These are phyloP conservation scores for Goniozus legneri DNA, from an alignment of 1,140 invertebrate species.

Conservation along the genomic window DNA sequence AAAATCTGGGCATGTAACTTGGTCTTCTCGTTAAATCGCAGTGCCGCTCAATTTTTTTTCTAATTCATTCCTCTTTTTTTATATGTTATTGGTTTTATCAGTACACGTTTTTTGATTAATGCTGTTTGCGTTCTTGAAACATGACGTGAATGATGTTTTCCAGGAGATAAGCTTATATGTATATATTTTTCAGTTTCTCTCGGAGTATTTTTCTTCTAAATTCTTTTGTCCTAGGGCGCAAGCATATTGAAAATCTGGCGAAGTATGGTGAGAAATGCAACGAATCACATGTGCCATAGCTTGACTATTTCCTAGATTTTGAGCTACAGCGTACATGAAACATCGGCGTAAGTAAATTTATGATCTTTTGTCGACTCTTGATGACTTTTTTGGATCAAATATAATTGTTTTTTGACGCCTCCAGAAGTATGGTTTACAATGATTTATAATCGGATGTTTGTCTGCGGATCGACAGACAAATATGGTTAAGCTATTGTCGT, in stretches of 20 bases:
- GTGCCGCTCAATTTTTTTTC: no score
- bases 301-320: background rate
- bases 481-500: no score
- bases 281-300: background rate
- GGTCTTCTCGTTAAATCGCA: no score
- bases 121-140: background rate
- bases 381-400: constrained; percentile 15
- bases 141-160: background rate
- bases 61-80: no score
- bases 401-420: constrained; percentile 9
- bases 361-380: constrained; percentile 10
- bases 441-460: no score
- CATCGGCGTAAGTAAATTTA: background rate
- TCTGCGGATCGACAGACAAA: no score
- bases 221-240: no score
- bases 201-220: background rate
- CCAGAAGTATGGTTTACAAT: no score
- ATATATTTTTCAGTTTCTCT: background rate
- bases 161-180: background rate
- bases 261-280: background rate
- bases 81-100: background rate
- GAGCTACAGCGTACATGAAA: constrained; percentile 5
- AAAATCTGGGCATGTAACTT: no score
- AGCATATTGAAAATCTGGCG: background rate
- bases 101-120: background rate